Evolutionary conservation across 1,140 invertebrate species (phyloP).

Genomic region (Lepidotrigona ventralis): DNA sequence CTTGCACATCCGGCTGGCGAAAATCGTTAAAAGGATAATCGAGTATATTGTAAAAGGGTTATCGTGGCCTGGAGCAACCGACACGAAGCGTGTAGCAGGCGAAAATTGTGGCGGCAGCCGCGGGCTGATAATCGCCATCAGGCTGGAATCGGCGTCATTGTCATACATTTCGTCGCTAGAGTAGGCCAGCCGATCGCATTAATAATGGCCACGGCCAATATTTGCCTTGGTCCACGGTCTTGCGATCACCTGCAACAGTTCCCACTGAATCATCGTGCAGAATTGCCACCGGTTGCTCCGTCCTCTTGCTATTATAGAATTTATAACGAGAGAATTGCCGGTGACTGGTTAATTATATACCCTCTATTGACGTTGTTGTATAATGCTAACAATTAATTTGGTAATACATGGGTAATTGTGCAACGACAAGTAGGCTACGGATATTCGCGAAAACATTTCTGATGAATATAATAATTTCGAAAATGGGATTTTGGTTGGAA

Average conservation of each 20-base stretch:
- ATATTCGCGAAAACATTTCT: no score
- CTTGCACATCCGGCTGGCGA: neutral
- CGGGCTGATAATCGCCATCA: slow-evolving; percentile 3
- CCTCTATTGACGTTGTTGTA: neutral
- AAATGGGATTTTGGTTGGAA: no score
- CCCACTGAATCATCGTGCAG: neutral
- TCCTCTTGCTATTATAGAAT: neutral
- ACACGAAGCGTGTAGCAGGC: neutral
- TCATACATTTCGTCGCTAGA: neutral
- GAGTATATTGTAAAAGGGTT: neutral
- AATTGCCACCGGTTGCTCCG: neutral
- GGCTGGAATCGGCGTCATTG: neutral
- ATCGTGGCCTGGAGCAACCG: neutral
- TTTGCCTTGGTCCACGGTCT: neutral
- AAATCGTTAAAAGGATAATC: slow-evolving; percentile 13
- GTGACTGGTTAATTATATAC: neutral
- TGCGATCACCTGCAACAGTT: neutral
- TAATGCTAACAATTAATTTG: no score
- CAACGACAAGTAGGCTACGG: no score
- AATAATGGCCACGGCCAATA: slow-evolving; percentile 4
- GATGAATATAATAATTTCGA: no score
- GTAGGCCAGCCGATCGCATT: neutral
- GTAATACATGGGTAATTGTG: no score
- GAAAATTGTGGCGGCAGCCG: neutral
- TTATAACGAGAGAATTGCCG: neutral